A percentile compares a stretch with the other conserved stretches of the same genome.
Evolutionary conservation across 1,140 invertebrate genomes (phyloP).

Genomic region (Tetranychus cinnabarinus): DNA sequence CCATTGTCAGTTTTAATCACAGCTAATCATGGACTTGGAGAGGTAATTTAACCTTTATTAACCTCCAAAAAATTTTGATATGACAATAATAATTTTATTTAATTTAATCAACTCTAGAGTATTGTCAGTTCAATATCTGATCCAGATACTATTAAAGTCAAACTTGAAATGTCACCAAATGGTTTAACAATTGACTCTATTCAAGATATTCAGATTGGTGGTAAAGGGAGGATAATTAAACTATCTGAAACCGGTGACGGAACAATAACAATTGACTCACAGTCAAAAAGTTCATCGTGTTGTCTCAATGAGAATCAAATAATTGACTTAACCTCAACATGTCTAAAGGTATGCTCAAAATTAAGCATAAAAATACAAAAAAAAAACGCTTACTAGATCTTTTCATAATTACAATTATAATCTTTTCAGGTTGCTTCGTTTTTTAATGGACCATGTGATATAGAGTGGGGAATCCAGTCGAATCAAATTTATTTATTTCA

Average conservation of each 20-base stretch:
- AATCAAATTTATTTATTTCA: slow-evolving; percentile 5
- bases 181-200: background rate
- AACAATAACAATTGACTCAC: background rate
- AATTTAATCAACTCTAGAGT: background rate
- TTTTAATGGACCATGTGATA: slow-evolving; percentile 8
- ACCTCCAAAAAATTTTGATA: background rate
- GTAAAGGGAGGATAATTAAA: background rate
- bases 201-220: background rate
- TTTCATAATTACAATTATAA: no score
- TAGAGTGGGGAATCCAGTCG: slow-evolving; percentile 12
- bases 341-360: background rate
- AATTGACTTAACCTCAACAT: background rate
- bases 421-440: background rate
- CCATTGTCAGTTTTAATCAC: slow-evolving; percentile 40
- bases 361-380: background rate
- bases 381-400: no score
- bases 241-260: background rate
- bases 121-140: slow-evolving; percentile 48
- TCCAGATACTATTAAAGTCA: slow-evolving; percentile 40
- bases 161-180: background rate
- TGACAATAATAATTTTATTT: background rate
- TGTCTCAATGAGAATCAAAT: background rate
- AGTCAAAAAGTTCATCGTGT: background rate
- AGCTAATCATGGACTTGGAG: slow-evolving; percentile 54
- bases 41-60: no score